A percentile compares a stretch with the other conserved stretches of the same genome.
Conservation (phyloP, 2,113 vertebrate genomes). For the Alligator mississippiensis region DNA sequence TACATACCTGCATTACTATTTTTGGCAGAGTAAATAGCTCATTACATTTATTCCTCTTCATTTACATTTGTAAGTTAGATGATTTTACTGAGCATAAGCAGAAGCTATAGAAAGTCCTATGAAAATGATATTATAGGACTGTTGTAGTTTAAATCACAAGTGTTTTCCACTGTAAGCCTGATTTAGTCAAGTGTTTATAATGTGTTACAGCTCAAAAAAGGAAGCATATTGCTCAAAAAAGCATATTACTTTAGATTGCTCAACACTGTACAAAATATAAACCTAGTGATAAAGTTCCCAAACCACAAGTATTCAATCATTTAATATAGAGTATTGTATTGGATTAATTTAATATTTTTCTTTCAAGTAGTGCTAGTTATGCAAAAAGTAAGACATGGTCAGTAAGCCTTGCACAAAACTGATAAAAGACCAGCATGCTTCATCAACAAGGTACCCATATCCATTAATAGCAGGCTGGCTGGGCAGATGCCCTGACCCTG, state of each 20-base stretch:
- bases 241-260: neutral
- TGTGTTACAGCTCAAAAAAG: neutral
- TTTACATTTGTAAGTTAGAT: neutral
- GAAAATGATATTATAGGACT: neutral
- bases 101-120: neutral
- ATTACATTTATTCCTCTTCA: neutral
- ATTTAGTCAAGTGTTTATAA: neutral
- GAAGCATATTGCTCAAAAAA: neutral
- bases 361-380: neutral
- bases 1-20: neutral
- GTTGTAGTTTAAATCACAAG: neutral
- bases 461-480: neutral
- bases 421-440: neutral
- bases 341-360: neutral
- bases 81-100: neutral
- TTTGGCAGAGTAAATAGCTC: neutral
- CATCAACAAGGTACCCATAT: neutral
- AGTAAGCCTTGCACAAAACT: neutral
- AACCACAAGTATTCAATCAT: neutral
- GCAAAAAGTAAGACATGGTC: neutral
- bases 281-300: neutral
- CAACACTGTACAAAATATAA: neutral
- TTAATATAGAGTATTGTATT: neutral
- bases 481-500: neutral
- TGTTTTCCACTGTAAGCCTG: neutral